Conservation (phyloP, 2,888 invertebrate species). For the Dermolepida albohirtum region DNA sequence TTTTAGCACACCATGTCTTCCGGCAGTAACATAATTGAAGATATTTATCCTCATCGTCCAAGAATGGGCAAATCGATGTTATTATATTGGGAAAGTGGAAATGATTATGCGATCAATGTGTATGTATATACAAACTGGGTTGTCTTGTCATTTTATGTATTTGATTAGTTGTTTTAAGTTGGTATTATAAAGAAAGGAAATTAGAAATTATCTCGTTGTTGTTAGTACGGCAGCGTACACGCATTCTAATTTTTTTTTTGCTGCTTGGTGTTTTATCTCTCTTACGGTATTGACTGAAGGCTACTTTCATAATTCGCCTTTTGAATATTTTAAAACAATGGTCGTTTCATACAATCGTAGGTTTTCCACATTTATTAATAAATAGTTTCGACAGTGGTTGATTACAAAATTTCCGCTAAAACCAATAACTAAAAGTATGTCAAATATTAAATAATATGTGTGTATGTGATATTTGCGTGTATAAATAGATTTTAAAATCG, state of each 20-base stretch:
- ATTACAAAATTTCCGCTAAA: constrained; percentile 39
- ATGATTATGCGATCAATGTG: constrained; percentile 49
- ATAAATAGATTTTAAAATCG: constrained; percentile 14
- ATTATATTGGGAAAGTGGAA: constrained; percentile 52
- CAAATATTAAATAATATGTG: constrained; percentile 29
- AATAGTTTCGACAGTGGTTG: constrained; percentile 21
- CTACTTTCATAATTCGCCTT: constrained; percentile 37
- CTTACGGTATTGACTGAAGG: constrained; percentile 29
- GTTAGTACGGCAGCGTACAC: constrained; percentile 36
- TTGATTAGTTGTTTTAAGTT: constrained; percentile 52
- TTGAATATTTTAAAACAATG: constrained; percentile 37
- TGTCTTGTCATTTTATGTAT: constrained; percentile 54
- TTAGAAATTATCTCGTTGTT: constrained; percentile 53
- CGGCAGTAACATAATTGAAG: constrained; percentile 51
- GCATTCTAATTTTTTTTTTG: constrained; percentile 22
- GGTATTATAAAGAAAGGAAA: constrained; percentile 53
- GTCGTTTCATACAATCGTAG: constrained; percentile 19
- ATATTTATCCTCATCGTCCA: constrained; percentile 50
- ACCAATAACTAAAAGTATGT: constrained; percentile 30
- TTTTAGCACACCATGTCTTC: constrained; percentile 44
- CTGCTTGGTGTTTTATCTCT: constrained; percentile 15
- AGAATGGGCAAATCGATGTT: constrained; percentile 49
- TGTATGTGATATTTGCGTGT: constrained; percentile 10
- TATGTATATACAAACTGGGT: constrained; percentile 41
- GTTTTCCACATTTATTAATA: constrained; percentile 32